Evolutionary conservation across 92 coral and sea anemone genomes (phyloP), one percentile per base, ranked within the genome.

Genomic region (Muricea muricata): DNA sequence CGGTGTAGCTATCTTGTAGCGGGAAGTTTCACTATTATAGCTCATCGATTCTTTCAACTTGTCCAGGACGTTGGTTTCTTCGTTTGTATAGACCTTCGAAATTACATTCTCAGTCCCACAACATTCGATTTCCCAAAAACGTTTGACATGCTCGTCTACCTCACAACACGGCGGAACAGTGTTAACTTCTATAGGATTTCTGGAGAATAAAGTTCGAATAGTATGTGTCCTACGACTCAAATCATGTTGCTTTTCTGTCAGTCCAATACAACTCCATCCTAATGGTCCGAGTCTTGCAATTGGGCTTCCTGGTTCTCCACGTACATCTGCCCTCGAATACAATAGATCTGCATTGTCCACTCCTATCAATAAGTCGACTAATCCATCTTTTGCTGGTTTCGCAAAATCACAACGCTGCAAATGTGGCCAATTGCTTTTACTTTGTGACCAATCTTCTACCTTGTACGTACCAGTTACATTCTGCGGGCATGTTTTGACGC

Each of bases 1-100:
- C 30, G 92, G 92, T 42, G 85, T 67, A 21, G 75, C 68, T 21
- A 85, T 58, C 65, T 52, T 21, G 79, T 89, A 83, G 78, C 89
- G 67, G 42, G 37, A 81, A 24, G 20, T 29, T 17, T 21, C 86
- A 45, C 46, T 68, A 35, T 56, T 34, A 26, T 77, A 77, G 30
- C 47, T 54, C 26, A 77, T 42, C 26, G 82, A 78, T 67, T 78
- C 83, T 5, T 54, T 3, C 4, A 54, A 21, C 61, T 54, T 54
- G 24, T 54, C 8, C 25, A 54, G 61, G 61, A 26, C 14, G 15
- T 17, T 0, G 23, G 25, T 54, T 26, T 54, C 61, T 26, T 54
- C 61, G 23, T 17, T 21, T 8, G 61, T 54, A 54, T 15, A 54
- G 20, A 54, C 61, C 8, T 17, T 54, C 6, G 61, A 54, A 54